A percentile compares a stretch with the other conserved stretches of the same genome.
These are phyloP conservation scores for Melinopterus prodromus DNA, from an alignment of 2,888 invertebrate species.

Conservation along the genomic window DNA sequence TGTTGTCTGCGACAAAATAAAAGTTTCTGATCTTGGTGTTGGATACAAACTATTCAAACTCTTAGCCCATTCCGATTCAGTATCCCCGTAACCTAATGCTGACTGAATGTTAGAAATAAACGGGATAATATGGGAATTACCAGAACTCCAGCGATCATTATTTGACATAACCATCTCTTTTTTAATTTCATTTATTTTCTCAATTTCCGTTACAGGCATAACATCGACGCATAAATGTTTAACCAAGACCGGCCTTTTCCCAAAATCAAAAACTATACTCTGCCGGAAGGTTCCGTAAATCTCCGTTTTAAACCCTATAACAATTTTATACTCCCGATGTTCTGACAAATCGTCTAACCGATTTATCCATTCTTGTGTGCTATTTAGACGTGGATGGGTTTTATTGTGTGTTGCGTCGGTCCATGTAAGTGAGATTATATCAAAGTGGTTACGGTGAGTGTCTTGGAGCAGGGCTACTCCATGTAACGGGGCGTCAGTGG, in stretches of 20 bases:
- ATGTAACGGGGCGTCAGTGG: conserved; percentile 63
- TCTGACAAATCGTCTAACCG: neutral
- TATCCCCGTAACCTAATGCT: conserved; percentile 39
- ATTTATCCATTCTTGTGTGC: conserved; percentile 55
- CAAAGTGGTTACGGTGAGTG: conserved; percentile 73
- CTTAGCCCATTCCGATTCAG: conserved; percentile 62
- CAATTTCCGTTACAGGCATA: conserved; percentile 72
- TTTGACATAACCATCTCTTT: conserved; percentile 70
- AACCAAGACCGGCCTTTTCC: conserved; percentile 69
- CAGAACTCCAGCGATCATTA: conserved; percentile 66
- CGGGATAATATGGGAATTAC: conserved; percentile 59
- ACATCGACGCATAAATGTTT: conserved; percentile 80
- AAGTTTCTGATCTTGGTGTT: conserved; percentile 71
- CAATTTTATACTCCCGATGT: conserved; percentile 61
- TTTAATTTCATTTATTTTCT: conserved; percentile 70
- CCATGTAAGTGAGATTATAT: conserved; percentile 63
- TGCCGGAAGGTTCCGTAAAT: conserved; percentile 84
- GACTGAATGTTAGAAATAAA: conserved; percentile 49
- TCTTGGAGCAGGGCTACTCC: conserved; percentile 76
- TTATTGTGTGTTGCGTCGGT: conserved; percentile 34
- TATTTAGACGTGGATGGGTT: conserved; percentile 38
- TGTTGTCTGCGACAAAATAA: conserved; percentile 73
- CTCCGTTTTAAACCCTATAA: conserved; percentile 71
- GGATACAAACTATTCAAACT: conserved; percentile 70
- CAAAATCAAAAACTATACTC: conserved; percentile 79